Percentiles rank a stretch among this genome's conserved stretches.
These are phyloP conservation scores for Sprattus sprattus DNA, from an alignment of 2,113 vertebrate species.

Conservation along the genomic window DNA sequence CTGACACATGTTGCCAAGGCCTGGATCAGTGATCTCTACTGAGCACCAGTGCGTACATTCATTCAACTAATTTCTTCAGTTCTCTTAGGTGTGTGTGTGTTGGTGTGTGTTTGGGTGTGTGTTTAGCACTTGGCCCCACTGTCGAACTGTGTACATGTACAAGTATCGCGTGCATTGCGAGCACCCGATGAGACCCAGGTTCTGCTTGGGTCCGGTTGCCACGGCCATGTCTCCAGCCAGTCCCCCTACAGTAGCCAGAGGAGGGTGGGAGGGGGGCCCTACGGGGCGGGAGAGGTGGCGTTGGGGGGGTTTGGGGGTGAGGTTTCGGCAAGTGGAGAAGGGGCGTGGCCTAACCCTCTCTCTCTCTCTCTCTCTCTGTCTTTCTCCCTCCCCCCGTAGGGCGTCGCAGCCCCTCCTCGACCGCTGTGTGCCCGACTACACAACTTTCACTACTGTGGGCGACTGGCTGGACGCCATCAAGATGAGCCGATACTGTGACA, in stretches of 20 bases:
- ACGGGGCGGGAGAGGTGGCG: slow-evolving; percentile 69
- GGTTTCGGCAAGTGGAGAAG: slow-evolving; percentile 65
- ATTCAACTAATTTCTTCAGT: not conserved
- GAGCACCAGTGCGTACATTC: not conserved
- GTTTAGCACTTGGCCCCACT: not conserved
- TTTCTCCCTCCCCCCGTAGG: slow-evolving; percentile 68
- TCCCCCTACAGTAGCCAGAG: slow-evolving; percentile 36
- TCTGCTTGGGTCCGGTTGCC: not conserved
- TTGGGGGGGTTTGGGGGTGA: slow-evolving; percentile 62
- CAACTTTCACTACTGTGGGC: slow-evolving; percentile 96
- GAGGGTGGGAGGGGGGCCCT: slow-evolving; percentile 20
- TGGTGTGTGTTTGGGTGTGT: not conserved
- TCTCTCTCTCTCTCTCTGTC: slow-evolving; percentile 60
- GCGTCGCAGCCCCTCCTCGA: slow-evolving; percentile 95
- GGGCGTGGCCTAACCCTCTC: slow-evolving; percentile 74
- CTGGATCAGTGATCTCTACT: not conserved
- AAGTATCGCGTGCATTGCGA: no score
- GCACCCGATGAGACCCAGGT: not conserved
- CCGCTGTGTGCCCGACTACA: slow-evolving; percentile 95
- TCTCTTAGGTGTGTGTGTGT: not conserved
- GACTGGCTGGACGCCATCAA: slow-evolving; percentile 99
- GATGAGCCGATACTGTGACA: slow-evolving; percentile 98
- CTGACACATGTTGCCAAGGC: not conserved
- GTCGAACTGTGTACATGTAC: no score
- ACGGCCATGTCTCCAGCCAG: slow-evolving; percentile 22